Percentiles rank a stretch among this genome's conserved stretches.
Conservation (phyloP, 2,113 vertebrate species). For the Osmerus mordax region DNA sequence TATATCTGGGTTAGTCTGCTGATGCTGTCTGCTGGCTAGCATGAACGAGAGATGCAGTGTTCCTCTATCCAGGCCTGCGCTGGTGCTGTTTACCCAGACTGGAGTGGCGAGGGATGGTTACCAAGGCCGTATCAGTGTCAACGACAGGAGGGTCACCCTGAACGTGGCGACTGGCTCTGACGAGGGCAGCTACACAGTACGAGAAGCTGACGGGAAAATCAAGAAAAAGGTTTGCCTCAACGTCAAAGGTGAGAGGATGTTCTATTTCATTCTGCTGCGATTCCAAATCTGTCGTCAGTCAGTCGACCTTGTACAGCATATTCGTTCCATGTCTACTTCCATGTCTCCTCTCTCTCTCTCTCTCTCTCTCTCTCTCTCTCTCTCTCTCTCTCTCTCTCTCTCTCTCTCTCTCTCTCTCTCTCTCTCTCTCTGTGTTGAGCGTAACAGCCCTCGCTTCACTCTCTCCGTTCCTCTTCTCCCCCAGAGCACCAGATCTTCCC, state of each 20-base stretch:
- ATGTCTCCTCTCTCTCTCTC: too few species aligned
- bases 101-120: slow-evolving; percentile 38
- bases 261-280: background rate
- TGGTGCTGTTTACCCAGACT: slow-evolving; percentile 47
- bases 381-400: too few species aligned
- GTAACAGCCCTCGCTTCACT: background rate
- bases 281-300: too few species aligned
- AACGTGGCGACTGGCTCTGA: slow-evolving; percentile 56
- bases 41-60: background rate
- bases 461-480: background rate
- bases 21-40: too few species aligned
- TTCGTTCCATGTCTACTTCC: too few species aligned
- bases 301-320: too few species aligned
- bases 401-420: too few species aligned
- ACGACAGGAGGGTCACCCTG: slow-evolving; percentile 45
- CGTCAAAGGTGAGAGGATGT: slow-evolving; percentile 65
- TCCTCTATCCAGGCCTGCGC: slow-evolving; percentile 47
- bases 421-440: background rate
- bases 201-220: slow-evolving; percentile 38
- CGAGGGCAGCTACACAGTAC: slow-evolving; percentile 72
- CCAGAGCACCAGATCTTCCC: slow-evolving; percentile 55
- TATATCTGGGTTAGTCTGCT: too few species aligned
- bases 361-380: background rate
- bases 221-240: slow-evolving; percentile 70
- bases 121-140: slow-evolving; percentile 49